Conservation (phyloP, 2,113 vertebrate genomes). For the Oncorhynchus kisutch region DNA sequence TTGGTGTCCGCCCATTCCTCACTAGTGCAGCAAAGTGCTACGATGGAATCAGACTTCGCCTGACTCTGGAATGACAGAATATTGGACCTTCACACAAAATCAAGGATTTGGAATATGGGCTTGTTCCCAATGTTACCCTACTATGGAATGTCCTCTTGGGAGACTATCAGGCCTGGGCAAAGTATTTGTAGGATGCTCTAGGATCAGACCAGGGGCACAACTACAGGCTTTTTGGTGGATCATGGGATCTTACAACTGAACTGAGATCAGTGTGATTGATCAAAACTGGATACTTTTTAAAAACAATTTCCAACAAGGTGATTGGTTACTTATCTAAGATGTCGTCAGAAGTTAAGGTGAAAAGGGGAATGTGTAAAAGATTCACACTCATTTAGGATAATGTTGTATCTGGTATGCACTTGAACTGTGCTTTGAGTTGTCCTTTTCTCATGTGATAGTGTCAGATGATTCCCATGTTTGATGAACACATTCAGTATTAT, state of each 20-base stretch:
- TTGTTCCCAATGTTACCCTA: background rate
- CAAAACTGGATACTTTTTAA: too few species aligned
- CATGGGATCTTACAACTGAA: background rate
- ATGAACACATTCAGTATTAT: background rate
- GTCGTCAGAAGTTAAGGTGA: background rate
- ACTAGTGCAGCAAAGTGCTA: conserved; percentile 67
- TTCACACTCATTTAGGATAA: background rate
- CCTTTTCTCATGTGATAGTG: background rate
- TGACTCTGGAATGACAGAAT: conserved; percentile 67
- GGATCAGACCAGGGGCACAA: background rate
- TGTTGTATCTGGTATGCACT: background rate
- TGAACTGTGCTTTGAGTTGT: background rate
- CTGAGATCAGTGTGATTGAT: background rate
- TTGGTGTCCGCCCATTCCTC: conserved; percentile 60
- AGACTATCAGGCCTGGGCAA: background rate
- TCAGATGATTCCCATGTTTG: background rate
- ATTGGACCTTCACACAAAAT: too few species aligned
- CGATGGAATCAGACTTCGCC: conserved; percentile 63
- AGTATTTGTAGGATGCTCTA: background rate
- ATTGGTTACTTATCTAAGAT: background rate
- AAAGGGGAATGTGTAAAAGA: background rate
- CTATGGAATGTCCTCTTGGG: background rate
- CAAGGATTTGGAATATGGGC: too few species aligned
- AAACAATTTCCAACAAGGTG: background rate
- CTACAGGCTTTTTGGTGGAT: background rate